Percentiles rank a stretch among this genome's conserved stretches.
These are phyloP conservation scores for Rhamnusium bicolor DNA, from an alignment of 2,888 invertebrate species.

Conservation along the genomic window DNA sequence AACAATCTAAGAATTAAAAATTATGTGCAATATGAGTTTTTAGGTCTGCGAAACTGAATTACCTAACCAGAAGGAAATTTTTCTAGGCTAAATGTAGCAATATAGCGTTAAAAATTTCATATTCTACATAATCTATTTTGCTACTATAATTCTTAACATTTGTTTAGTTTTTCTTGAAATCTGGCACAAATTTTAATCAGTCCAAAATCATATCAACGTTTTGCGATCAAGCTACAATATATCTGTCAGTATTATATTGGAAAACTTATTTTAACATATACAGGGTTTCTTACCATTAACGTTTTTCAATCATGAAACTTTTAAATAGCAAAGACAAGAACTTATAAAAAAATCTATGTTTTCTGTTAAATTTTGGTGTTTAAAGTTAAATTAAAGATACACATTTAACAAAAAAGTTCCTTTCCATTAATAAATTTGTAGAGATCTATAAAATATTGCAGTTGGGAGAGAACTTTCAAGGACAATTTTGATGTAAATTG, in stretches of 20 bases:
- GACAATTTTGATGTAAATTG: slow-evolving; percentile 27
- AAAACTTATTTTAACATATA: slow-evolving; percentile 32
- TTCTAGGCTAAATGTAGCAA: slow-evolving; percentile 47
- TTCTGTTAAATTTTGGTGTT: slow-evolving; percentile 48
- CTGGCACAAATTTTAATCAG: slow-evolving; percentile 20
- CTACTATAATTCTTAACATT: slow-evolving; percentile 37
- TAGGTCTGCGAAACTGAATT: not conserved
- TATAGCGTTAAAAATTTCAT: slow-evolving; percentile 46
- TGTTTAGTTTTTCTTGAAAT: slow-evolving; percentile 14
- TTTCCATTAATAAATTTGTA: not conserved
- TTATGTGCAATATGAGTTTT: slow-evolving; percentile 17
- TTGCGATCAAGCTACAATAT: not conserved
- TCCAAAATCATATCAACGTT: slow-evolving; percentile 6
- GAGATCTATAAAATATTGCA: slow-evolving; percentile 24
- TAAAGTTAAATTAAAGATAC: slow-evolving; percentile 24
- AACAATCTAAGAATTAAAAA: not conserved
- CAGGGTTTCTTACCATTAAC: slow-evolving; percentile 45
- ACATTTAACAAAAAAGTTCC: slow-evolving; percentile 5
- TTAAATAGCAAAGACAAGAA: slow-evolving; percentile 22
- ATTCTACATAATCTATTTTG: slow-evolving; percentile 53
- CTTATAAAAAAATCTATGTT: slow-evolving; percentile 28
- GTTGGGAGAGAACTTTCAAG: not conserved
- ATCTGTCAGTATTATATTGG: slow-evolving; percentile 45
- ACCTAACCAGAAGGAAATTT: not conserved
- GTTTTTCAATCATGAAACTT: slow-evolving; percentile 32